Evolutionary conservation across 2,113 vertebrate genomes (phyloP), one percentile per base, ranked within the genome.

Genomic region (Genyomyrus donnyi): DNA sequence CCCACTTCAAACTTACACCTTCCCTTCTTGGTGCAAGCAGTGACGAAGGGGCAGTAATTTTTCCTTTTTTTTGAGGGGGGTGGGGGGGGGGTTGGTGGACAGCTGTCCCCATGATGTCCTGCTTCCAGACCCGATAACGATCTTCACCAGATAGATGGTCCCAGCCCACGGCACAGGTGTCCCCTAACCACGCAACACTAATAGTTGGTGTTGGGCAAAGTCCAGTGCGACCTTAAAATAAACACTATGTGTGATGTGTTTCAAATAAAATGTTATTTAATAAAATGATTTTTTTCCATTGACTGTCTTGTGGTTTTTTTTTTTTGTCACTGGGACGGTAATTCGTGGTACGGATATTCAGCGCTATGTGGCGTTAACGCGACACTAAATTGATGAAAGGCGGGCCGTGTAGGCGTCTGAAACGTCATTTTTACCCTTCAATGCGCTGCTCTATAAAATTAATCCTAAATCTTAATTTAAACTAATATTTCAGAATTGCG

Each of bases 221-320:
- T 48, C 45, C 45, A 46, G 42, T 46, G 45, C 8, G 39, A 45
- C 8, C 24, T 48, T 85, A 87, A 50, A 85, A 62, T 62, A 62
- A 53, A 87, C 85, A 87, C 85, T 87, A 86, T 86, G 46, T 86
- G 85, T 87, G 27, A 87, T 42, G 85, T 87, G 85, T 87, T 87
- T 49, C 13, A 87, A 87, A 87, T 87, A 56, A 87, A 87, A 87
- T 87, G 85, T 87, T 87, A 87, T 87, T 87, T 87, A 87, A 87
- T 87, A 87, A 53, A 87, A 27, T 46, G 19, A 13, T 85, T 45
- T 87, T 87, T 86, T 48, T 87, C 50, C 15, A 87, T 31, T 87
- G 46, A 27, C 50, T 56, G 85, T 31, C 85, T 53, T 52, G 10
- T 84, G 19, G 35, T 21, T 46, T 84, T 42, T 84, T n/a, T n/a